Conservation (phyloP, 2,797 vertebrate genomes). For the Diglossa cyanea region DNA sequence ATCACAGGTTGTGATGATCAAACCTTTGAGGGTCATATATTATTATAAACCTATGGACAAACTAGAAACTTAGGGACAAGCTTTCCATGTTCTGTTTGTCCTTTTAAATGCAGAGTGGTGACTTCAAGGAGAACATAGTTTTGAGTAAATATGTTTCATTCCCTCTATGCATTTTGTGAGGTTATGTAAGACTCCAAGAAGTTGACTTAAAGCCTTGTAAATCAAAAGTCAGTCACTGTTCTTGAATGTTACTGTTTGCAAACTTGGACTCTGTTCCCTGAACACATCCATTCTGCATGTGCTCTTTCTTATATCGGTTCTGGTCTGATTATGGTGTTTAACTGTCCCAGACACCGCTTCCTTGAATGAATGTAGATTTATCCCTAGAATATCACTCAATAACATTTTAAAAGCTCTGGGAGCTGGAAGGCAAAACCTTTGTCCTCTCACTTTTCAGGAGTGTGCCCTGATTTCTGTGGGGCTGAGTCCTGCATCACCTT, state of each 20-base stretch:
- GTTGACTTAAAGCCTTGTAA: not conserved
- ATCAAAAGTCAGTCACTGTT: not conserved
- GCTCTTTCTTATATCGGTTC: not conserved
- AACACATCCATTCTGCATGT: not conserved
- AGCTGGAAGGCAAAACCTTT: not conserved
- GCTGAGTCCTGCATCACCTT: not conserved
- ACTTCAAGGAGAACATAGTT: not conserved
- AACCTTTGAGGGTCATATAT: not conserved
- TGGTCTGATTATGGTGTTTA: not conserved
- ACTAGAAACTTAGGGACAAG: not conserved
- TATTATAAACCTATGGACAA: not conserved
- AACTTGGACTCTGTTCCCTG: not conserved
- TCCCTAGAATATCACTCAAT: not conserved
- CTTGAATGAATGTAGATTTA: not conserved
- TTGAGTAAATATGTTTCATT: not conserved
- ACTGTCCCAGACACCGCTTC: not conserved
- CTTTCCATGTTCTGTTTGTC: not conserved
- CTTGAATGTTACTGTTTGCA: not conserved
- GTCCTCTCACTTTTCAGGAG: not conserved
- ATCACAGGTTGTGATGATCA: not conserved
- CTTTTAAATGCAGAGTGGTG: not conserved
- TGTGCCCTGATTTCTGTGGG: rapidly evolving
- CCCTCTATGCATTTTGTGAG: not conserved
- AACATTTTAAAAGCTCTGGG: not conserved
- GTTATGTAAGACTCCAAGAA: not conserved